Evolutionary conservation across 2,888 invertebrate genomes (phyloP), one percentile per base, ranked within the genome.

Genomic region (Nomada flava): DNA sequence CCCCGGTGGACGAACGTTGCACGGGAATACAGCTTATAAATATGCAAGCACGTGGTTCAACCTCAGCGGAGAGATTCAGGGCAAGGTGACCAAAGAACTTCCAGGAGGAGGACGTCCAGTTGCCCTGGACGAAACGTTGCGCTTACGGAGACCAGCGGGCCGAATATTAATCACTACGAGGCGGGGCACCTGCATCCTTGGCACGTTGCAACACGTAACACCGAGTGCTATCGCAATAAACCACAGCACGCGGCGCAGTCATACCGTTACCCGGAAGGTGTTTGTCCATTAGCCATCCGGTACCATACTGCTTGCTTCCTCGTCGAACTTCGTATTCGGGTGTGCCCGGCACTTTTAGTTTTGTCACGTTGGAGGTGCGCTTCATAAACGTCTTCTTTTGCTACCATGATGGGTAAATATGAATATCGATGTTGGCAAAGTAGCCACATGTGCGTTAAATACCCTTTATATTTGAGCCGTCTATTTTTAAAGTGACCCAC

Each of bases 191-290:
- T 83, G 82, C 84, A 90, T 90, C 89, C 89, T 91, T 90, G 88
- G 82, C 87, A 78, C 86, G 83, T 79, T 74, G 79, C 67, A 83
- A 81, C 86, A 89, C 88, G 90, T 89, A 89, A 87, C 87, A 75
- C 84, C 78, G 74, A 76, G 79, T 80, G 80, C 77, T 71, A 81
- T 86, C 82, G 71, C 76, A 60, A 73, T 75, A 76, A 82, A 77
- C 67, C 69, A 63, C 59, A 29, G 59, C 69, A 69, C 64, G 23
- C 76, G 82, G 76, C 88, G 88, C 89, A 90, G 81, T 67, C 76
- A 79, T 89, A 91, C 93, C 92, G 93, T 93, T 93, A 93, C 89
- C 91, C 92, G 92, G 92, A 92, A 92, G 92, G 80, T 87, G 86
- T 90, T 89, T 84, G 85, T 88, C 86, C 82, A 85, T 89, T 88